These are phyloP conservation scores for Epirrhoe tristata DNA, from an alignment of 2,888 invertebrate species.

Conservation along the genomic window DNA sequence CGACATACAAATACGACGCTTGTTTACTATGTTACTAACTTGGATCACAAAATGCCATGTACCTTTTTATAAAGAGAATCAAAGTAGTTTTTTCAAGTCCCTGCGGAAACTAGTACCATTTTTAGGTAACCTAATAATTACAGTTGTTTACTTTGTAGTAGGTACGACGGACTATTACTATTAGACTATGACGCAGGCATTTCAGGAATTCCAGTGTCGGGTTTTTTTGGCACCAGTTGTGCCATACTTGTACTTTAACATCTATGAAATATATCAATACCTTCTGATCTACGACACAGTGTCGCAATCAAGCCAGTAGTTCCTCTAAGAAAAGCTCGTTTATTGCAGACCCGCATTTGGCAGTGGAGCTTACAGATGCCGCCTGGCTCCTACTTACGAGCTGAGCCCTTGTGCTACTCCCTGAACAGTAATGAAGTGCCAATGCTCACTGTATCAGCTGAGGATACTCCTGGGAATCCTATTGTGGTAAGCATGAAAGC, in stretches of 20 bases:
- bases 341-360: slow-evolving; percentile 86
- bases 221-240: no score
- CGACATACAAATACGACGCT: not conserved
- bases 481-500: slow-evolving; percentile 72
- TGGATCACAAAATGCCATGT: not conserved
- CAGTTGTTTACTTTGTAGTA: not conserved
- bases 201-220: no score
- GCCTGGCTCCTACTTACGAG: slow-evolving; percentile 85
- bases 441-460: slow-evolving; percentile 90
- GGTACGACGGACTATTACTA: no score
- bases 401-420: slow-evolving; percentile 89
- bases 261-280: no score
- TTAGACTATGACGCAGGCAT: no score
- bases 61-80: not conserved
- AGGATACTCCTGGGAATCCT: slow-evolving; percentile 81
- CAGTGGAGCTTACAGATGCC: slow-evolving; percentile 82
- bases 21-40: no score
- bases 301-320: no score
- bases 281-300: no score
- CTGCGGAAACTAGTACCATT: no score
- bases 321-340: not conserved
- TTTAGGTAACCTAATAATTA: not conserved
- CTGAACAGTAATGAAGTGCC: slow-evolving; percentile 91
- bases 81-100: not conserved
- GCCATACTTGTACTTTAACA: no score